phyloP scores from a whole-genome alignment of 2,113 vertebrate species.

The Chloropsis hardwickii region DNA sequence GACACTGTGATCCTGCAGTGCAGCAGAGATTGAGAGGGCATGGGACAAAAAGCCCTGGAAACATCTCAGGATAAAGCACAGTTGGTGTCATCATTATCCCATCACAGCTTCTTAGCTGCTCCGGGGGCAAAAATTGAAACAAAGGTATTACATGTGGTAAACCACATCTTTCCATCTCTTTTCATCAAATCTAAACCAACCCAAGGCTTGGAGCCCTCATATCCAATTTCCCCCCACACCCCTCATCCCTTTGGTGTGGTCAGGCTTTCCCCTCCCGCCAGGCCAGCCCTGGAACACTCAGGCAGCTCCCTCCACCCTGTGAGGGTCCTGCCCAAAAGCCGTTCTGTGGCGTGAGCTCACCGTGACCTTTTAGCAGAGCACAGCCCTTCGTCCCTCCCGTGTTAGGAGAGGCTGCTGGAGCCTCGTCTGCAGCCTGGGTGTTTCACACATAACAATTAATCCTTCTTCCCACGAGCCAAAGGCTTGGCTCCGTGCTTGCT shows the following conservation, averaged over 20 bases:
- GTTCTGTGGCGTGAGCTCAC: constrained; percentile 24
- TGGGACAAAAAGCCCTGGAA: neutral
- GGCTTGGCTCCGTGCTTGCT: neutral
- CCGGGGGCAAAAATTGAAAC: neutral
- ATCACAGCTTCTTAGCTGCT: neutral
- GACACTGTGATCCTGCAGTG: neutral
- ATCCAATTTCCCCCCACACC: neutral
- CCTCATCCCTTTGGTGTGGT: constrained; percentile 19
- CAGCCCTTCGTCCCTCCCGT: neutral
- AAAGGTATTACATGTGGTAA: constrained; percentile 19
- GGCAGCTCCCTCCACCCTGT: constrained; percentile 47
- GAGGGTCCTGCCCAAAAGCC: constrained; percentile 40
- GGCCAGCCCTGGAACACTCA: constrained; percentile 25
- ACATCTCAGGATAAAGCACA: neutral
- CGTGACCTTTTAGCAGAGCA: constrained; percentile 27
- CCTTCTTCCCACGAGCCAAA: neutral
- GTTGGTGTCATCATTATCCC: neutral
- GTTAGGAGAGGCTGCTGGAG: neutral
- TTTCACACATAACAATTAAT: neutral
- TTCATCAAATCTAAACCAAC: neutral
- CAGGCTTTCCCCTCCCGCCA: constrained; percentile 16
- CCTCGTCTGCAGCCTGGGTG: neutral
- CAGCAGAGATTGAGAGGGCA: neutral
- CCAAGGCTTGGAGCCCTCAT: neutral
- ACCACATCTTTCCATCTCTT: constrained; percentile 27